Conservation (phyloP, 2,797 vertebrate genomes). For the Takifugu rubripes region DNA sequence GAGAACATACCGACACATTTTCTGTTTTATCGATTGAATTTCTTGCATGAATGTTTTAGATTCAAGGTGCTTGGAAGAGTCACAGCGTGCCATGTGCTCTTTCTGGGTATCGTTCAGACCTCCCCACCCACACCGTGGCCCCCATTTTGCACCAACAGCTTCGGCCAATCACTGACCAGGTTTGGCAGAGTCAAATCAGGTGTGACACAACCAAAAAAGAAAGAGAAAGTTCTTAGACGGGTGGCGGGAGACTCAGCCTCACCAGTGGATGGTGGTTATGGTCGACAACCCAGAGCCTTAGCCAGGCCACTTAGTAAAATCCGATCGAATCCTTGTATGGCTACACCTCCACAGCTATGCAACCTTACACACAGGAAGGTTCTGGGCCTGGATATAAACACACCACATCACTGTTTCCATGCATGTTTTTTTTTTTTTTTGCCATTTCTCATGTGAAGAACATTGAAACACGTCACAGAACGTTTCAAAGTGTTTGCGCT, state of each 20-base stretch:
- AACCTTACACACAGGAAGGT: constrained; percentile 39
- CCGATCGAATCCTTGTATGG: constrained; percentile 47
- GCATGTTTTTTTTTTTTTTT: not conserved
- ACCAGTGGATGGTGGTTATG: not conserved
- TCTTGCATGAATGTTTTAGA: constrained; percentile 60
- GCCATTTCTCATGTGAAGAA: constrained; percentile 10
- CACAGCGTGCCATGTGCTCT: constrained; percentile 25
- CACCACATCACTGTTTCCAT: constrained; percentile 54
- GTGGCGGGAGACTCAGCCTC: constrained; percentile 21
- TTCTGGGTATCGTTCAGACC: constrained; percentile 26
- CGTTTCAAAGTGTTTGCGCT: constrained; percentile 18
- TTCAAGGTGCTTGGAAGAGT: constrained; percentile 31
- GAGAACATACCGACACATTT: constrained; percentile 40
- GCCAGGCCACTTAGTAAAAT: constrained; percentile 23
- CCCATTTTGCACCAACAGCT: constrained; percentile 33
- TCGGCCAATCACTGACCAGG: constrained; percentile 54
- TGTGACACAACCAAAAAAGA: constrained; percentile 59
- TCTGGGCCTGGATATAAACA: constrained; percentile 47
- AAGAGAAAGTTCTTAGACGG: constrained; percentile 24
- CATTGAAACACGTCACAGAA: constrained; percentile 4
- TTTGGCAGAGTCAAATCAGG: constrained; percentile 58
- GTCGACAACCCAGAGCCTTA: constrained; percentile 53
- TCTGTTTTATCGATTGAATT: constrained; percentile 40
- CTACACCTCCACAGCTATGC: constrained; percentile 62
- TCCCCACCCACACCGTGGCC: constrained; percentile 19